Base-by-base conservation (phyloP, 2,113 vertebrate genomes). In the Erythrolamprus reginae region DNA sequence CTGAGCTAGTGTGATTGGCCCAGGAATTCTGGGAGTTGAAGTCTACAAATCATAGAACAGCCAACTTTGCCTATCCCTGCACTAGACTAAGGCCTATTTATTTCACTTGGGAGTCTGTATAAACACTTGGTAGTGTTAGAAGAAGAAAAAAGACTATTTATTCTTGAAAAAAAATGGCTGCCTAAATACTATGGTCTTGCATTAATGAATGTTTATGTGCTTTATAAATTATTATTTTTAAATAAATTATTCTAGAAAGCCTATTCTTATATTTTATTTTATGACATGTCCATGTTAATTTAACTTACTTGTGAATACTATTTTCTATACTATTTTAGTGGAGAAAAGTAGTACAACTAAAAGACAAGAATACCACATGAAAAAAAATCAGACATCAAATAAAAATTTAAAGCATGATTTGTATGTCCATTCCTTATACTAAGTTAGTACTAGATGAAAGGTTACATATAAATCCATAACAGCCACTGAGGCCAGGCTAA, bases 381-480 rank as follows among this genome's bases (percentile, higher is more conserved):
- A 91, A 65, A 90, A 52, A 83, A 84, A 48, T 42, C 88, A 48
- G 47, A 88, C 91, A 77, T 58, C 89, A 24, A 82, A 84, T 90
- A 12, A 0, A 0, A 88, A 84, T 13, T 48, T 93, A 89, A 88
- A n/a, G 38, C 51, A 58, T 50, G 70, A 50, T 93, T 84, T 82
- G 15, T 87, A 51, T 89, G 87, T 92, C 70, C 84, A n/a, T 91
- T 92, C 56, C 86, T 93, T 89, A 58, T 45, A 70, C 26, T 53
- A 91, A 91, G 56, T 83, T 15, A 88, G 42, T 92, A 38, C 38
- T 92, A 84, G 70, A n/a, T 82, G 26, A 77, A 33, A 65, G 4
- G 33, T 10, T 28, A 58, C 45, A 50, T n/a, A 38, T 58, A 50
- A 83, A 88, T 48, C 45, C 28, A 58, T 51, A 26, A 90, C 21